These are phyloP conservation scores for Porites lutea DNA, from an alignment of 64 coral and sea anemone genomes.

Conservation along the genomic window DNA sequence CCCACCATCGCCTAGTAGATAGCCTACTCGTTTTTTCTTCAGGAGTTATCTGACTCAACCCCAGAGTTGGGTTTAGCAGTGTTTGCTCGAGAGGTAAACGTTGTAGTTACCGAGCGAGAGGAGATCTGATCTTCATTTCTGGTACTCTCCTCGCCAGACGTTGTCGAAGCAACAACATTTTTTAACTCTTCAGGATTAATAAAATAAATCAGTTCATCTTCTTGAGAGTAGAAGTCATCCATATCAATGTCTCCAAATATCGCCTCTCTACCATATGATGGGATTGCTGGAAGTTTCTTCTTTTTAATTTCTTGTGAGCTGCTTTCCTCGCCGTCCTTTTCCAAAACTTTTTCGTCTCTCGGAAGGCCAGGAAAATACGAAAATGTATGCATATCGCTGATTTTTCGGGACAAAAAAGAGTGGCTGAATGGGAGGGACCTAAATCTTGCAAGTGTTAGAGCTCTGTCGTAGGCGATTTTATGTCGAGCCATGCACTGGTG, in stretches of 20 bases:
- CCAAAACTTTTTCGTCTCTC: constrained; percentile 24
- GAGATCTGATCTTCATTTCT: background rate
- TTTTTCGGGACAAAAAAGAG: constrained; percentile 60
- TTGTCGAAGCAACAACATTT: constrained; percentile 54
- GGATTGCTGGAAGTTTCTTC: background rate
- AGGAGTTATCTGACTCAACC: background rate
- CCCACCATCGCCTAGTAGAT: too few species aligned
- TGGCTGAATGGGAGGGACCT: constrained; percentile 64
- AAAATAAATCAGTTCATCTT: constrained; percentile 89
- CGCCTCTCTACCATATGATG: constrained; percentile 12
- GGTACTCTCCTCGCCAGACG: constrained; percentile 3
- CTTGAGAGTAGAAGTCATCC: constrained; percentile 86
- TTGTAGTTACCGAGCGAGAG: background rate
- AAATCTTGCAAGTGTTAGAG: constrained; percentile 74
- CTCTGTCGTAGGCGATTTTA: constrained; percentile 78
- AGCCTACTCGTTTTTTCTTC: background rate
- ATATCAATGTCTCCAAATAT: constrained; percentile 91
- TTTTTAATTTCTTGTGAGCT: background rate
- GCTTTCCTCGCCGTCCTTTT: constrained; percentile 40
- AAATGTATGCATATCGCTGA: constrained; percentile 55
- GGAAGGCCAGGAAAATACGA: constrained; percentile 77
- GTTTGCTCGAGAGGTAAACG: background rate
- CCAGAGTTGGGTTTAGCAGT: background rate
- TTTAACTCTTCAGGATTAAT: constrained; percentile 77
- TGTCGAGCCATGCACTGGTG: constrained; percentile 78